A percentile compares a stretch with the other conserved stretches of the same genome.
phyloP scores from a whole-genome alignment of 2,888 invertebrate genomes.

The Chydorus sphaericus region DNA sequence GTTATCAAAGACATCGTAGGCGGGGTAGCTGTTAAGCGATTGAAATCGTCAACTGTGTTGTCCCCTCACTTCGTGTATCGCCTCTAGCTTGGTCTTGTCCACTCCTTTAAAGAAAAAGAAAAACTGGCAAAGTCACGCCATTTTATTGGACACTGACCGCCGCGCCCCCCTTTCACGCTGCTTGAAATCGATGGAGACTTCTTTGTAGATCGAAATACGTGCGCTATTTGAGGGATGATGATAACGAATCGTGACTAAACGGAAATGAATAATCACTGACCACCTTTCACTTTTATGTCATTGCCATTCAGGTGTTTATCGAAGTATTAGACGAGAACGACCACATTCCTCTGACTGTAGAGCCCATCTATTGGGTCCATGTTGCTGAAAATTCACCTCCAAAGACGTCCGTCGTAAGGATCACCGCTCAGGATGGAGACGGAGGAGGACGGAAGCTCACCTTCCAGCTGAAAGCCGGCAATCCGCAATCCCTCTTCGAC shows the following conservation, averaged over 20 bases:
- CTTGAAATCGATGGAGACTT: no score
- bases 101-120: no score
- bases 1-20: no score
- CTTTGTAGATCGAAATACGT: not conserved
- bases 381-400: slow-evolving; percentile 64
- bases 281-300: slow-evolving; percentile 17
- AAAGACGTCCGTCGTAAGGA: slow-evolving; percentile 53
- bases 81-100: no score
- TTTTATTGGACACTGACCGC: no score
- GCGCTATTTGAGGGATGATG: not conserved
- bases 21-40: no score
- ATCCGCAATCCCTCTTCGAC: slow-evolving; percentile 78
- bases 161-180: no score
- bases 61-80: no score
- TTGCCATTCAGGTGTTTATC: slow-evolving; percentile 65
- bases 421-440: slow-evolving; percentile 68
- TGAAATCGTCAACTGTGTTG: no score
- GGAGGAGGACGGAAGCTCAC: slow-evolving; percentile 46
- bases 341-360: slow-evolving; percentile 76
- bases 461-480: slow-evolving; percentile 76
- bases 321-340: slow-evolving; percentile 87
- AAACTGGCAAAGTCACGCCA: no score
- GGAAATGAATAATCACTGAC: not conserved
- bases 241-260: not conserved
- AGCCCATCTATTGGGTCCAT: slow-evolving; percentile 68